A percentile compares a stretch with the other conserved stretches of the same genome.
These are phyloP conservation scores for Drosophila hydei DNA, from an alignment of 1,140 invertebrate genomes.

Conservation along the genomic window DNA sequence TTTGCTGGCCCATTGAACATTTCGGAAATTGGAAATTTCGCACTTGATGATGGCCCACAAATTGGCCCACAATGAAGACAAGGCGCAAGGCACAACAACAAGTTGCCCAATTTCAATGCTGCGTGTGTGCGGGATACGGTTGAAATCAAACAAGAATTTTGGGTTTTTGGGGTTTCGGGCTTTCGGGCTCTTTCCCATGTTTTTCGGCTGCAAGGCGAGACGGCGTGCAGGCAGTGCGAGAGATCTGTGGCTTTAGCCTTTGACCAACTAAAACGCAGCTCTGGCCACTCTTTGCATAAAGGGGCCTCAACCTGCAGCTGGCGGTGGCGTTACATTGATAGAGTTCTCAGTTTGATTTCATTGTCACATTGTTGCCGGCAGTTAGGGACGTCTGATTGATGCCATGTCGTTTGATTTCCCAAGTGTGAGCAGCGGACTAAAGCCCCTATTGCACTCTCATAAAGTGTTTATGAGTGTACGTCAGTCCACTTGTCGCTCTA, in stretches of 20 bases:
- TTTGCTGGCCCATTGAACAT: conserved; percentile 79
- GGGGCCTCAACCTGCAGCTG: conserved; percentile 25
- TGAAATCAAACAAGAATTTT: conserved; percentile 48
- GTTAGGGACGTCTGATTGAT: conserved; percentile 50
- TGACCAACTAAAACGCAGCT: conserved; percentile 41
- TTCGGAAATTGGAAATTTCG: conserved; percentile 81
- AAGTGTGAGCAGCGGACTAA: conserved; percentile 56
- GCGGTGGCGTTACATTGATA: conserved; percentile 7
- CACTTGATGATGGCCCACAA: conserved; percentile 75
- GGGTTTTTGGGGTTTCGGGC: conserved; percentile 33
- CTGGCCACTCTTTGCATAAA: neutral
- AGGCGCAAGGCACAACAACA: conserved; percentile 11
- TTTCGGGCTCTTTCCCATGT: conserved; percentile 6
- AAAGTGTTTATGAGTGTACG: conserved; percentile 74
- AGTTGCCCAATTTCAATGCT: conserved; percentile 37
- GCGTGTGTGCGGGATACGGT: conserved; percentile 43
- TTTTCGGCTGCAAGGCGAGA: neutral
- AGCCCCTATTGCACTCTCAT: conserved; percentile 58
- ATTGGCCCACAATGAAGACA: conserved; percentile 74
- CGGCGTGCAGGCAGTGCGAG: neutral
- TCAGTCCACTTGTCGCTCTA: conserved; percentile 21
- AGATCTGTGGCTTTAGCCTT: conserved; percentile 44
- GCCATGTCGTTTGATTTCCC: conserved; percentile 75
- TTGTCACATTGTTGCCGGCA: conserved; percentile 66
- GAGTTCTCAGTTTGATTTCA: conserved; percentile 68